These are phyloP conservation scores for Otolemur garnettii DNA, from an alignment of 2,113 vertebrate species.

Conservation along the genomic window DNA sequence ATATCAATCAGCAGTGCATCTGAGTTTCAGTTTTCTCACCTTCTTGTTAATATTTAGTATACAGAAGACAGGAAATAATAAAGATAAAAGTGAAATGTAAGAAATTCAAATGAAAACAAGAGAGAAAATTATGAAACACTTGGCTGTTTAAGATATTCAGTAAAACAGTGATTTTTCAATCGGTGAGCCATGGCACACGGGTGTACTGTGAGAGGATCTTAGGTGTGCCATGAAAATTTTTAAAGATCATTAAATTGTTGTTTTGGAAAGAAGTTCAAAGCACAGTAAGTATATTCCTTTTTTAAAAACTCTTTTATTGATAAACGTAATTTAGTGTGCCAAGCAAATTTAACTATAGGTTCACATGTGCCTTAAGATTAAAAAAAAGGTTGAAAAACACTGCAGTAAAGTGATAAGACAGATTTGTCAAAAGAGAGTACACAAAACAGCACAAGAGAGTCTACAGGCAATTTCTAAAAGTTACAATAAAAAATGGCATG, in stretches of 20 bases:
- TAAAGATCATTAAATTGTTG: too few relatives aligned
- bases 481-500: neutral
- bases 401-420: neutral
- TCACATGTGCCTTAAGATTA: too few relatives aligned
- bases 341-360: too few relatives aligned
- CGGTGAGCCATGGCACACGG: too few relatives aligned
- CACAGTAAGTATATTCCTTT: too few relatives aligned
- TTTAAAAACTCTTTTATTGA: too few relatives aligned
- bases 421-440: neutral
- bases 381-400: too few relatives aligned
- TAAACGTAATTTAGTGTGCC: too few relatives aligned
- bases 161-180: too few relatives aligned
- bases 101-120: conserved; percentile 21
- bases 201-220: too few relatives aligned
- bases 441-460: neutral
- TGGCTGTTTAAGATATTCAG: neutral
- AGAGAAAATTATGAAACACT: neutral
- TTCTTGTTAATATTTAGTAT: neutral
- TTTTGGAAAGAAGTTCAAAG: too few relatives aligned
- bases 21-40: neutral
- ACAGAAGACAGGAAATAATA: neutral
- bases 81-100: conserved; percentile 26
- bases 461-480: neutral
- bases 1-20: neutral
- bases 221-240: too few relatives aligned